A percentile compares a stretch with the other conserved stretches of the same genome.
Conservation (phyloP, 2,888 invertebrate species). For the Pseudolycoriella hygida region DNA sequence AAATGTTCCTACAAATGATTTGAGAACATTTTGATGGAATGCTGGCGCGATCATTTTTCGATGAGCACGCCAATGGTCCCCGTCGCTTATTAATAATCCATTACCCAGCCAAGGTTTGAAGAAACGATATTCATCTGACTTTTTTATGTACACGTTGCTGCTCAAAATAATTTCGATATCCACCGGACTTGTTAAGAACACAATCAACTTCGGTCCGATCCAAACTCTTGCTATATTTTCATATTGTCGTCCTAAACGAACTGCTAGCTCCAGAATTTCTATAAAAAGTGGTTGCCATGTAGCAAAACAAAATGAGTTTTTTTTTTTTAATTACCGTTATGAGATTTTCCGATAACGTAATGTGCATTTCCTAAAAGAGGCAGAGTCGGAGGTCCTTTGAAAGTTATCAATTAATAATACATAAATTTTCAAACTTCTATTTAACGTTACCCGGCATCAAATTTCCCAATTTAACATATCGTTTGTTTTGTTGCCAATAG, state of each 20-base stretch:
- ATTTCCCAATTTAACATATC: conserved; percentile 39
- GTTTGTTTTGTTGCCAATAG: conserved; percentile 33
- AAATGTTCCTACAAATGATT: conserved; percentile 60
- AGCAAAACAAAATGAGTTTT: neutral
- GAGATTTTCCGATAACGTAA: conserved; percentile 40
- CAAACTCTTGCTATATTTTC: conserved; percentile 40
- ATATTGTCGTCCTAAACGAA: conserved; percentile 32
- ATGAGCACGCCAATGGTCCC: conserved; percentile 63
- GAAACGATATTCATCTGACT: conserved; percentile 35
- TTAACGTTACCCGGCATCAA: conserved; percentile 59
- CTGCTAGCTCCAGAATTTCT: conserved; percentile 39
- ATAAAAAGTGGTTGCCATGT: conserved; percentile 16
- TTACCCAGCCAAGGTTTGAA: conserved; percentile 68
- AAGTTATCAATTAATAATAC: too few species aligned
- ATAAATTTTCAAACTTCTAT: too few species aligned
- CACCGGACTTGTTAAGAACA: conserved; percentile 48
- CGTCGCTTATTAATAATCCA: conserved; percentile 58
- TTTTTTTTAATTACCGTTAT: conserved; percentile 31
- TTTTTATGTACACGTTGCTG: conserved; percentile 55
- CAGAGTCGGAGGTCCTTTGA: conserved; percentile 19
- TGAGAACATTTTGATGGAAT: conserved; percentile 66
- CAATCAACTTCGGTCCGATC: conserved; percentile 47
- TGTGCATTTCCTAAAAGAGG: conserved; percentile 56
- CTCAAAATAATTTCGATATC: conserved; percentile 58
- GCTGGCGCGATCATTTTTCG: conserved; percentile 71